Base-by-base conservation (phyloP, 2,113 vertebrate genomes). In the Dipodomys ordii region DNA sequence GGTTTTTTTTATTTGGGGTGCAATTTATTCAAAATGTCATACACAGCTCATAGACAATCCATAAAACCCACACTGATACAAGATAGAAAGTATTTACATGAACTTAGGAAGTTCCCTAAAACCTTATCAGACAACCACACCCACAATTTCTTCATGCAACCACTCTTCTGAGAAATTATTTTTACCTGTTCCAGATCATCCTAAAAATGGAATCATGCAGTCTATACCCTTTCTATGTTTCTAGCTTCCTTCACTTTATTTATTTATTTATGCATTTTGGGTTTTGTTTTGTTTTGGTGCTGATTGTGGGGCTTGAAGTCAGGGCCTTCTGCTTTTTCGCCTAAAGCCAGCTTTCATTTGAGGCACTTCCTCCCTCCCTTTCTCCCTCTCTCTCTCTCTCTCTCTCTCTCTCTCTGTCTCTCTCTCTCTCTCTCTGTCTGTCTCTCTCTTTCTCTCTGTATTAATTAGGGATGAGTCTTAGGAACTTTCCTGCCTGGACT, bases 21-120 rank as follows among this genome's bases (percentile, higher is more conserved):
- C 82, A 35, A 90, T 78, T 88, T 88, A 83, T n/a, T 68, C 49
- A 53, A 83, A 76, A 80, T 69, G 30, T 39, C 35, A 81, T 68
- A 3, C 64, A 49, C 12, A 72, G 27, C 25, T 60, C 53, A 65
- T 73, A 93, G 92, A 79, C 28, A 65, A 60, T 12, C 53, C 49
- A 57, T 2, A 28, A 28, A 78, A 69, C 27, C 35, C 35, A 62
- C 3, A 35, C 0, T 28, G 15, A 32, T 93, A 73, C 6, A 68
- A 82, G 32, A 67, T 0, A 60, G 69, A 76, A 32, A 87, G 49
- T 39, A 65, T 15, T 82, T 62, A 22, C 4, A 30, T 27, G 22
- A 67, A 80, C 30, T 62, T 83, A 78, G 65, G 67, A 77, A 57
- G 10, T n/a, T 69, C 19, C n/a, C 32, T 27, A 32, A 2, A 64